A percentile compares a stretch with the other conserved stretches of the same genome.
Conservation (phyloP, 2,113 vertebrate genomes). For the Carollia perspicillata region DNA sequence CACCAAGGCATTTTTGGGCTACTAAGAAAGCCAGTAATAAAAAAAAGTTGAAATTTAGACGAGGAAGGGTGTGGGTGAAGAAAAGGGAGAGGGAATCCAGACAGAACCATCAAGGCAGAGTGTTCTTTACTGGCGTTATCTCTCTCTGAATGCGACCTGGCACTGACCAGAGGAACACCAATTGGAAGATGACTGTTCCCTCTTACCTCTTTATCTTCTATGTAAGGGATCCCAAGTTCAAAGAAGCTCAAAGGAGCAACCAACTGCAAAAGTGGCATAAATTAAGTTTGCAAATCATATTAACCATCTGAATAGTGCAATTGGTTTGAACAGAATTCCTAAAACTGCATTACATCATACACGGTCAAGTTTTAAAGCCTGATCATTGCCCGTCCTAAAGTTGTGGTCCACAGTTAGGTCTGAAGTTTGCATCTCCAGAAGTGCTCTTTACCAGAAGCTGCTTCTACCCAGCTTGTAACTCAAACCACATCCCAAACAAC, state of each 20-base stretch:
- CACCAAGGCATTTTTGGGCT: background rate
- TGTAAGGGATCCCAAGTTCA: background rate
- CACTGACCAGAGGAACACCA: background rate
- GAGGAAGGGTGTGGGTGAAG: background rate
- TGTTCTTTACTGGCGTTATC: background rate
- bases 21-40: background rate
- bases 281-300: background rate
- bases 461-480: background rate
- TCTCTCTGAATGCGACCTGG: background rate
- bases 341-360: background rate
- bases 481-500: conserved; percentile 35
- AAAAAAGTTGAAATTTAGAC: background rate
- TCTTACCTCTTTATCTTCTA: background rate
- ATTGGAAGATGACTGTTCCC: background rate
- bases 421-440: background rate
- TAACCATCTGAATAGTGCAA: background rate
- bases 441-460: background rate
- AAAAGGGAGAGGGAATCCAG: background rate
- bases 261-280: background rate
- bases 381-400: background rate
- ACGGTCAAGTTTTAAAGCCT: conserved; percentile 34
- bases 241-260: background rate
- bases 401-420: background rate
- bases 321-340: conserved; percentile 6
- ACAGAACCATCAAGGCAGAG: background rate